Conservation (phyloP, 64 coral and sea anemone genomes). For the Pachyseris speciosa region DNA sequence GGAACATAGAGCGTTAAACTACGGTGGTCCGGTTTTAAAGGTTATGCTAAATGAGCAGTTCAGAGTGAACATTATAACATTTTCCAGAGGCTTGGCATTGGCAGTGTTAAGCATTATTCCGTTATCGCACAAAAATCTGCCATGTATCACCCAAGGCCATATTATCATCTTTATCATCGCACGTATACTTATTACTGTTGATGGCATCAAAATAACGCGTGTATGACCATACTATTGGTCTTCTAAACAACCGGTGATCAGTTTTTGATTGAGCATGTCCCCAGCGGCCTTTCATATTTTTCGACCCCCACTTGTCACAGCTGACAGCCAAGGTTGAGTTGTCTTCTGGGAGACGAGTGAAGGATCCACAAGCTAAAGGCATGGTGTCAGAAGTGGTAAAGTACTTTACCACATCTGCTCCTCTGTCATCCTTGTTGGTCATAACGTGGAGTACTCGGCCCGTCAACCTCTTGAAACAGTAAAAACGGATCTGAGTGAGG, state of each 20-base stretch:
- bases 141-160: slow-evolving; percentile 7
- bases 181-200: background rate
- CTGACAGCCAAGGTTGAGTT: slow-evolving; percentile 8
- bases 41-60: too few species aligned
- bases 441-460: slow-evolving; percentile 48
- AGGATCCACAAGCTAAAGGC: slow-evolving; percentile 25
- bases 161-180: too few species aligned
- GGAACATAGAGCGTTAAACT: too few species aligned
- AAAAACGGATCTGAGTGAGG: slow-evolving; percentile 68
- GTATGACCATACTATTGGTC: background rate
- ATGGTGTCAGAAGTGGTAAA: background rate
- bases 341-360: slow-evolving; percentile 16
- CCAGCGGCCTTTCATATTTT: background rate
- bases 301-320: slow-evolving; percentile 19
- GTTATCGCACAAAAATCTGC: slow-evolving; percentile 29
- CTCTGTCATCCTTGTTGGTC: slow-evolving; percentile 3
- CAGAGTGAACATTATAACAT: too few species aligned
- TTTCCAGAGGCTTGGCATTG: too few species aligned
- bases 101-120: background rate
- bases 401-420: background rate
- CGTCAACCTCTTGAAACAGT: slow-evolving; percentile 39
- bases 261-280: background rate
- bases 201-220: background rate
- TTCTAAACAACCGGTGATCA: background rate
- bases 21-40: too few species aligned